Percentiles rank a stretch among this genome's conserved stretches.
Conservation (phyloP, 1,140 invertebrate species). For the Chrysoperla carnea region DNA sequence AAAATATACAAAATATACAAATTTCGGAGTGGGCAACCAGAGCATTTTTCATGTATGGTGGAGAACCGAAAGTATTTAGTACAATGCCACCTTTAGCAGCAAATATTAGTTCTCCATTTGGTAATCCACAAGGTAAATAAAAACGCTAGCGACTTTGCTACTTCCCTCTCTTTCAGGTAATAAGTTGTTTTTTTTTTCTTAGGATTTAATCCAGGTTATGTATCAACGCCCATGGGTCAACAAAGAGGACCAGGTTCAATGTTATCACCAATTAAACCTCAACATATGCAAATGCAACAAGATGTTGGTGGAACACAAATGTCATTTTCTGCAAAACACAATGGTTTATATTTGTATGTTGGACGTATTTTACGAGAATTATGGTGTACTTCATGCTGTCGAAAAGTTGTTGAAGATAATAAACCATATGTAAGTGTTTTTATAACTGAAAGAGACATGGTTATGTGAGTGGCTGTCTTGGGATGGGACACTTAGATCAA, state of each 20-base stretch:
- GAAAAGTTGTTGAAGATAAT: conserved; percentile 36
- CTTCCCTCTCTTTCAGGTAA: too few species aligned
- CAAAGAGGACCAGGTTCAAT: not conserved
- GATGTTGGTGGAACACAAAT: conserved; percentile 28
- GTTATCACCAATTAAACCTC: not conserved
- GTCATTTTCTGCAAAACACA: conserved; percentile 73
- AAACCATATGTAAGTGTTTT: conserved; percentile 36
- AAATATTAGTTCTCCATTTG: not conserved
- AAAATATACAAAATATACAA: conserved; percentile 45
- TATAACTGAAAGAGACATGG: too few species aligned
- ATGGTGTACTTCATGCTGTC: conserved; percentile 55
- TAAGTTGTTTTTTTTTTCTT: not conserved
- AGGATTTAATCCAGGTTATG: not conserved
- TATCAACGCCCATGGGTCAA: not conserved
- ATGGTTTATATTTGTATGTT: conserved; percentile 82
- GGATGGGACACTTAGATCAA: too few species aligned
- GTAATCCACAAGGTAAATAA: conserved; percentile 8
- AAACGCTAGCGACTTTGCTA: conserved; percentile 6
- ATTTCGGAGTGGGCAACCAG: conserved; percentile 74
- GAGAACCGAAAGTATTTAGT: conserved; percentile 34
- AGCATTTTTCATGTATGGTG: conserved; percentile 85
- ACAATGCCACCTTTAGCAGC: not conserved
- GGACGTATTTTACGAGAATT: conserved; percentile 67
- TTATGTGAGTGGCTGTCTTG: too few species aligned
- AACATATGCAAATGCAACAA: conserved; percentile 11